Percentiles rank a stretch among this genome's conserved stretches.
Conservation (phyloP, 2,113 vertebrate species). For the Microtus richardsoni region DNA sequence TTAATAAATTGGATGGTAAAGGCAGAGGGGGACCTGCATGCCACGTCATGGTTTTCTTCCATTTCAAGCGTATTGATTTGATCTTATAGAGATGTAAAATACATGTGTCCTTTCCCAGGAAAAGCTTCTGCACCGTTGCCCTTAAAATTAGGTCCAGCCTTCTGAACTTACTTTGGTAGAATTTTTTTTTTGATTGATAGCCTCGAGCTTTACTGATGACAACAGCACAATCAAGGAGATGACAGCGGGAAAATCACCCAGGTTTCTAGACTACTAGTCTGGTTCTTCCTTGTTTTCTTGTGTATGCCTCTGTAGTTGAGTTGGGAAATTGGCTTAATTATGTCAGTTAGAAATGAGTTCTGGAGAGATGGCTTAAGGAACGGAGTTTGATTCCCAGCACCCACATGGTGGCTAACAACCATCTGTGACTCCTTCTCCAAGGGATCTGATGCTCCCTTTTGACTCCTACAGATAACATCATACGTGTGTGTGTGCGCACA, state of each 20-base stretch:
- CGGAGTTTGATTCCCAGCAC: not conserved
- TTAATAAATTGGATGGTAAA: conserved; percentile 72
- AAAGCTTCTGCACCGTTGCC: not conserved
- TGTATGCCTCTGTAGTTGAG: not conserved
- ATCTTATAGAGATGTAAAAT: not conserved
- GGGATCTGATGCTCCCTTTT: not conserved
- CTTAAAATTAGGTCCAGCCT: not conserved
- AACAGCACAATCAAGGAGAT: too few relatives aligned
- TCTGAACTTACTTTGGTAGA: not conserved
- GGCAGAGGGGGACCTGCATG: not conserved
- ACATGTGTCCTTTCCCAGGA: not conserved
- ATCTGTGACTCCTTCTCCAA: not conserved
- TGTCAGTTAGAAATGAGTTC: not conserved
- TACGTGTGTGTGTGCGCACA: too few relatives aligned
- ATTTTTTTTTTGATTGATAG: not conserved
- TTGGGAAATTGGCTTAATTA: not conserved
- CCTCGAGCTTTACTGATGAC: not conserved
- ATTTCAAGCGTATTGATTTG: not conserved
- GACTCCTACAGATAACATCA: not conserved
- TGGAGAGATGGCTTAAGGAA: too few relatives aligned
- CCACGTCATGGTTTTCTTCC: not conserved
- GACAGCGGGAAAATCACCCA: accelerated
- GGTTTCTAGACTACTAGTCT: not conserved
- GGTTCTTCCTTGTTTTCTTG: not conserved
- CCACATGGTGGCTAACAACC: not conserved